A percentile compares a stretch with the other conserved stretches of the same genome.
phyloP scores from a whole-genome alignment of 2,888 invertebrate genomes.

The Drosophila siamana region DNA sequence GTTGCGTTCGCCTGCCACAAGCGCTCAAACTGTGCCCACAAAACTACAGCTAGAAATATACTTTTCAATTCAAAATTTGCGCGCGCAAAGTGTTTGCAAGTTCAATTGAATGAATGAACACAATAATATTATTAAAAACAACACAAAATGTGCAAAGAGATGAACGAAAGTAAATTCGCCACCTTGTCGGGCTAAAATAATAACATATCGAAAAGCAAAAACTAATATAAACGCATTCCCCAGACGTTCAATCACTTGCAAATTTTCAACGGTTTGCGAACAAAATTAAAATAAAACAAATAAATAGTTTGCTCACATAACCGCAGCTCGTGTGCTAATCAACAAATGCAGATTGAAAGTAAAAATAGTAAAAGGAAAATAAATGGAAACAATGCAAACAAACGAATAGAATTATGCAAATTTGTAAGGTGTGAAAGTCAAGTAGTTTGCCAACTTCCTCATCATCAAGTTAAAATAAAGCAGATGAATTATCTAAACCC shows the following conservation, averaged over 20 bases:
- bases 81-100: conserved; percentile 5
- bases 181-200: conserved; percentile 1
- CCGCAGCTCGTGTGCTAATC: conserved; percentile 18
- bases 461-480: too few relatives aligned
- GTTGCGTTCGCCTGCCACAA: conserved; percentile 56
- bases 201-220: conserved; percentile 5
- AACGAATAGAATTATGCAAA: not conserved
- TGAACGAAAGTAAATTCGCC: not conserved
- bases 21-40: conserved; percentile 9
- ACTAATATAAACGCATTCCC: not conserved
- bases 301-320: conserved; percentile 30
- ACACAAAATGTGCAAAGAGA: not conserved
- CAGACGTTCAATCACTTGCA: conserved; percentile 30
- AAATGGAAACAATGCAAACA: conserved; percentile 15
- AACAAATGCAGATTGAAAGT: not conserved
- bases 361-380: conserved; percentile 10
- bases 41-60: conserved; percentile 9
- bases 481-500: not conserved
- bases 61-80: conserved; percentile 8
- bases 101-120: not conserved
- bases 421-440: not conserved
- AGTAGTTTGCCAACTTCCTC: not conserved
- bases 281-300: conserved; percentile 28
- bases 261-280: conserved; percentile 38
- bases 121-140: not conserved